Evolutionary conservation across 2,888 invertebrate species (phyloP).

Genomic region (Tridacna crocea): DNA sequence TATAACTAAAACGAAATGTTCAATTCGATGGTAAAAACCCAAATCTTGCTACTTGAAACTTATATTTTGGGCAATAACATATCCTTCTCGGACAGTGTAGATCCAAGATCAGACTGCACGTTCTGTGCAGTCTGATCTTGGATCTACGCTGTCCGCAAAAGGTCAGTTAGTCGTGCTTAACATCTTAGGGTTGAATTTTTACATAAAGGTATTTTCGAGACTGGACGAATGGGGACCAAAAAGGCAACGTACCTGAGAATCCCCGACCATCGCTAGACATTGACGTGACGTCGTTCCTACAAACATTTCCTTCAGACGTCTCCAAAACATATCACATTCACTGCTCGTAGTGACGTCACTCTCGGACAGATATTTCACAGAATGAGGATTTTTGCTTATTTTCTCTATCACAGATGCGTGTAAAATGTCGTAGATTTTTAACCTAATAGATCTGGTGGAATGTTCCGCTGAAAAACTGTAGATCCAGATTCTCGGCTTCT

Average conservation of each 20-base stretch:
- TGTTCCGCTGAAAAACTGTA: slow-evolving; percentile 67
- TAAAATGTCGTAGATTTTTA: slow-evolving; percentile 62
- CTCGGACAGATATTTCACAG: slow-evolving; percentile 55
- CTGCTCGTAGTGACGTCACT: slow-evolving; percentile 66
- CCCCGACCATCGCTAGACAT: slow-evolving; percentile 68
- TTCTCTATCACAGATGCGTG: slow-evolving; percentile 53
- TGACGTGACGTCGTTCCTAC: slow-evolving; percentile 71
- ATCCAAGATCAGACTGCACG: no score
- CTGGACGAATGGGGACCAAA: neutral
- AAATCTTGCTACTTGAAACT: no score
- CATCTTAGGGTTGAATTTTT: no score
- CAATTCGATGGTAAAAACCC: no score
- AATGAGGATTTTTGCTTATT: slow-evolving; percentile 51
- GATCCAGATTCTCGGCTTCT: slow-evolving; percentile 65
- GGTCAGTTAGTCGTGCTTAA: no score
- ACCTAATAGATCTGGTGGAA: slow-evolving; percentile 56
- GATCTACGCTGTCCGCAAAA: no score
- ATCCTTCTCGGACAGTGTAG: no score
- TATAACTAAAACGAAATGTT: no score
- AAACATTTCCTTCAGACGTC: slow-evolving; percentile 68
- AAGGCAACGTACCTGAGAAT: slow-evolving; percentile 63
- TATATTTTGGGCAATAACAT: no score
- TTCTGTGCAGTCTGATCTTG: no score
- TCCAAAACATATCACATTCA: slow-evolving; percentile 76
- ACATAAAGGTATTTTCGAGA: no score